phyloP scores from a whole-genome alignment of 1,140 invertebrate species.

The Drosophila guanche region DNA sequence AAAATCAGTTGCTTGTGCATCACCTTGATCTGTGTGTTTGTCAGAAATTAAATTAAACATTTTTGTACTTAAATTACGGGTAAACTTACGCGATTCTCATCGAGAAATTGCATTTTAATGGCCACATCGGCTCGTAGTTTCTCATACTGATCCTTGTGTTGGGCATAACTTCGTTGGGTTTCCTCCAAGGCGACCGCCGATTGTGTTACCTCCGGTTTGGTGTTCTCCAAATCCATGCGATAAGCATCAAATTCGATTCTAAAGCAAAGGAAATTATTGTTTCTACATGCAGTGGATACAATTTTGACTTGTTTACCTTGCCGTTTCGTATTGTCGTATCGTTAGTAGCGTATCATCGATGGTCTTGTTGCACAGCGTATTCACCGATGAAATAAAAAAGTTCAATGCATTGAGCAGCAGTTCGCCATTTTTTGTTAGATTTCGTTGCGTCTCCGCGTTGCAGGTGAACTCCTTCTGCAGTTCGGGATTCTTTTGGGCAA shows the following conservation, averaged over 20 bases:
- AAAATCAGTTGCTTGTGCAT: conserved; percentile 98
- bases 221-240: conserved; percentile 93
- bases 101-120: conserved; percentile 97
- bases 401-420: conserved; percentile 95
- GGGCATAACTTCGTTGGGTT: conserved; percentile 91
- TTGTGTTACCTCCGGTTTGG: conserved; percentile 87
- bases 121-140: conserved; percentile 94
- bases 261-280: neutral
- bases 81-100: conserved; percentile 95
- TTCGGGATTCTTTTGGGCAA: conserved; percentile 97
- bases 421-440: conserved; percentile 97
- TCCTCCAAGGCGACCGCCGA: conserved; percentile 90
- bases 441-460: conserved; percentile 97
- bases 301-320: conserved; percentile 86
- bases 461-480: conserved; percentile 97
- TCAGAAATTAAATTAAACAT: too few species aligned
- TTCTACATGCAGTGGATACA: neutral
- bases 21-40: conserved; percentile 92
- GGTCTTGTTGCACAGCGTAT: conserved; percentile 97
- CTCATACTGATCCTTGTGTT: conserved; percentile 95
- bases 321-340: conserved; percentile 95
- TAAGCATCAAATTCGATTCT: conserved; percentile 99
- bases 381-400: conserved; percentile 97
- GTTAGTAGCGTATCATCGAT: conserved; percentile 98
- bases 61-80: neutral